Base-by-base conservation (phyloP, 2,888 invertebrate genomes). In the Heliconius erato region DNA sequence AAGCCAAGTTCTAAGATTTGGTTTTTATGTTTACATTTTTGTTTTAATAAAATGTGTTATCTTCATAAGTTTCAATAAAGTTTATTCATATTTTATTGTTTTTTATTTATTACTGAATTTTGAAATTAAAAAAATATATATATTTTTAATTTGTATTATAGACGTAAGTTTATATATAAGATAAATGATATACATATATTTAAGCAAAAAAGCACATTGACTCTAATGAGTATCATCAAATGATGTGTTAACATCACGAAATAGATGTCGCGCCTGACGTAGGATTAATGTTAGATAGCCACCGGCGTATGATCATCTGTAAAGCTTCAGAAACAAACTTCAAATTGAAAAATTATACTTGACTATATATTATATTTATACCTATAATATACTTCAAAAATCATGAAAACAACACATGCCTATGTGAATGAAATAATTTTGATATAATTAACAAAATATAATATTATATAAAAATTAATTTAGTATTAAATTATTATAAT, bases 161-260 rank as follows among this genome's bases (percentile, higher is more conserved):
- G 49, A 71, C 77, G 26, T 59, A 19, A 16, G 28, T 63, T 68
- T 79, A 74, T 80, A 81, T 74, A 80, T 79, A 79, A 84, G 82
- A 85, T 83, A 71, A 83, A 85, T 82, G 32, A 49, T 72, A 69
- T 59, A 82, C 74, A 84, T 85, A 83, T 82, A 85, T 84, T 69
- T 74, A 44, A 84, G 74, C 78, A 78, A 81, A 83, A 81, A 81
- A 80, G 63, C 74, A 81, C 83, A 82, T 83, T 74, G 78, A 72
- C 78, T 81, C 79, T 84, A 85, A 85, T 85, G 82, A 84, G 82
- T 59, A 71, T 44, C 79, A 80, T 82, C 79, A 83, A 84, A 83
- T 84, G 82, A 83, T 76, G 84, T 85, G 85, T 84, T 81, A 85
- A 85, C 85, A 84, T 83, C 68, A 59, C 77, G 67, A 81, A 83